Conservation (phyloP, 2,113 vertebrate genomes). For the Coregonus clupeaformis region DNA sequence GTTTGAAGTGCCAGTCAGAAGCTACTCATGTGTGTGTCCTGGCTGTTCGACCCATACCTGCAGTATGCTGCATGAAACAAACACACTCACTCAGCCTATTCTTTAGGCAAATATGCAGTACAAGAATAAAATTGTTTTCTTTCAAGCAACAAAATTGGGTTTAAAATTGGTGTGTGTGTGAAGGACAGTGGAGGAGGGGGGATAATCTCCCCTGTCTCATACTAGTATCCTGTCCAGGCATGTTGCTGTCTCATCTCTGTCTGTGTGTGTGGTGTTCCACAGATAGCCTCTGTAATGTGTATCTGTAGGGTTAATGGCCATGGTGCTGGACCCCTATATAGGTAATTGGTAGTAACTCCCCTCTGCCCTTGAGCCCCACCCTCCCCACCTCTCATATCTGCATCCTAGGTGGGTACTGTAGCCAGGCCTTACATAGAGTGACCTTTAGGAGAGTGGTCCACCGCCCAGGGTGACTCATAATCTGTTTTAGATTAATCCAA, state of each 20-base stretch:
- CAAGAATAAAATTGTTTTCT: neutral
- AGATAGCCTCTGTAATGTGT: slow-evolving; percentile 50
- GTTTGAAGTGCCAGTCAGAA: slow-evolving; percentile 58
- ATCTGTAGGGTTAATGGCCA: slow-evolving; percentile 4
- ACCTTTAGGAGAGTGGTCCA: neutral
- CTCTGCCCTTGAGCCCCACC: neutral
- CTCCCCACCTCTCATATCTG: neutral
- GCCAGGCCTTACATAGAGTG: neutral
- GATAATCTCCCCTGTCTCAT: neutral
- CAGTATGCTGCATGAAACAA: neutral
- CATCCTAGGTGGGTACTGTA: neutral
- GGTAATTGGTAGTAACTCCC: neutral
- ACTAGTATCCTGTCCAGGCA: slow-evolving; percentile 37
- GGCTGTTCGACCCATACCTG: slow-evolving; percentile 20
- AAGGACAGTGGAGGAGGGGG: neutral
- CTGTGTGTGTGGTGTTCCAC: slow-evolving; percentile 16
- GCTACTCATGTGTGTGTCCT: slow-evolving; percentile 44
- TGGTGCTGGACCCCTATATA: neutral
- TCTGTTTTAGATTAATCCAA: neutral
- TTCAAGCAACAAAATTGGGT: neutral
- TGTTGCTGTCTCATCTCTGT: slow-evolving; percentile 14
- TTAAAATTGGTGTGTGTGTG: neutral
- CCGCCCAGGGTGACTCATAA: neutral
- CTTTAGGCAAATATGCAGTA: neutral
- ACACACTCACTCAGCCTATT: neutral